Evolutionary conservation across 2,113 vertebrate species (phyloP), one percentile per base, ranked within the genome.

Genomic region (Ellobius talpinus): DNA sequence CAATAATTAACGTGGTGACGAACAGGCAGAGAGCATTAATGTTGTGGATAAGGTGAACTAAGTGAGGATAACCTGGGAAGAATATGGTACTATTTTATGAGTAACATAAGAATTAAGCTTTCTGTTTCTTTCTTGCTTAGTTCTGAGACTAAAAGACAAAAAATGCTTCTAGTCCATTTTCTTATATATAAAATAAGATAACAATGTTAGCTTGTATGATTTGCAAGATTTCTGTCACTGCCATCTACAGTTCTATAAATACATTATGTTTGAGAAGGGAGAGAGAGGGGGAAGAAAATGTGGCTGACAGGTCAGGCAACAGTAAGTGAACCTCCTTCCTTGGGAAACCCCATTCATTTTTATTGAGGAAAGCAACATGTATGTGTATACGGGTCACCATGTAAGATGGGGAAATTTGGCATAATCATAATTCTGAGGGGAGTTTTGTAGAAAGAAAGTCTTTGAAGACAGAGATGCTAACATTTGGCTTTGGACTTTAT

Each of bases 221-320:
- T 55, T n/a, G 33, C 79, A 63, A 84, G 11, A 14, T 36, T 82
- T 92, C 39, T 92, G 3, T 55, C 68, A 78, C 50, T 90, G 84
- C 21, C 45, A 11, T 85, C 58, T 31, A 65, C 16, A 10, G 9
- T 90, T 73, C 33, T 89, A 79, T 33, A 89, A 82, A 74, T 66
- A 89, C 26, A 77, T 96, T 50, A 66, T 68, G 23, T 84, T 70
- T 96, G 68, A 65, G 23, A 52, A 93, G 52, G 8, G 89, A 76
- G 58, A 45, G 2, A 26, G 33, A 89, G 19, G 79, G 13, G 84
- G 5, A 7, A 88, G 63, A 24, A 66, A 92, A 90, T 9, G 76
- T 16, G 33, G 47, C 36, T 89, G 21, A 58, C 7, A 29, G 26
- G 13, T 50, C 29, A 19, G 10, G 19, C 11, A 4, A 74, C 13